phyloP scores from a whole-genome alignment of 2,888 invertebrate species.

The Nomada flava region DNA sequence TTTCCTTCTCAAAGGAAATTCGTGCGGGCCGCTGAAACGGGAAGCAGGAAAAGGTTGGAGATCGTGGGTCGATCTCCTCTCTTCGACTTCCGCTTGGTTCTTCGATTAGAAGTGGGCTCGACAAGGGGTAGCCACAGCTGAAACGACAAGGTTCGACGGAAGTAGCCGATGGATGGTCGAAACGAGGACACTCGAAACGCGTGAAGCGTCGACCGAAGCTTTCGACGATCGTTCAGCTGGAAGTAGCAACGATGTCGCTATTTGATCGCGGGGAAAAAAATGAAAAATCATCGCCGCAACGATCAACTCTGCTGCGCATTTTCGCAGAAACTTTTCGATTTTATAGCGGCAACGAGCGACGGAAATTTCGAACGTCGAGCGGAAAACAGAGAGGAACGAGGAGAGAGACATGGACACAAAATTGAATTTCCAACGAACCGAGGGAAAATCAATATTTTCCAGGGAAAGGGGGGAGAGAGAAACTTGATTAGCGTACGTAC shows the following conservation, averaged over 20 bases:
- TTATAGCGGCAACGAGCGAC: background rate
- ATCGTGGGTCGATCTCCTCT: background rate
- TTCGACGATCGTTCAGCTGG: slow-evolving; percentile 12
- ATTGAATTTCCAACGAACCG: slow-evolving; percentile 70
- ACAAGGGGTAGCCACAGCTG: no score
- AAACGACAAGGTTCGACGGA: background rate
- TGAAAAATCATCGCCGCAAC: background rate
- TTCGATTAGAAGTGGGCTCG: slow-evolving; percentile 15
- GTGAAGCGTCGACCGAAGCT: background rate
- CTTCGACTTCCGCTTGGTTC: background rate
- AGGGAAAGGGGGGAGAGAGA: slow-evolving; percentile 52
- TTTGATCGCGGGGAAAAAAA: slow-evolving; percentile 8
- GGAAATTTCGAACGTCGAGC: slow-evolving; percentile 18
- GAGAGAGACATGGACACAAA: slow-evolving; percentile 36
- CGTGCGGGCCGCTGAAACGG: background rate
- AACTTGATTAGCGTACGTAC: slow-evolving; percentile 72
- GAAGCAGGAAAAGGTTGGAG: background rate
- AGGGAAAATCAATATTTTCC: slow-evolving; percentile 74
- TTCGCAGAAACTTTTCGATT: slow-evolving; percentile 12
- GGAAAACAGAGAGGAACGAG: background rate
- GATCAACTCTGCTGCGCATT: background rate
- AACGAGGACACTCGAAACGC: background rate
- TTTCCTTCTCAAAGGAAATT: background rate
- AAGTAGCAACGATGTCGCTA: slow-evolving; percentile 5
- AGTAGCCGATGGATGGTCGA: background rate